Evolutionary conservation across 2,888 invertebrate genomes (phyloP), one percentile per base, ranked within the genome.

Genomic region (Xylota sylvarum): DNA sequence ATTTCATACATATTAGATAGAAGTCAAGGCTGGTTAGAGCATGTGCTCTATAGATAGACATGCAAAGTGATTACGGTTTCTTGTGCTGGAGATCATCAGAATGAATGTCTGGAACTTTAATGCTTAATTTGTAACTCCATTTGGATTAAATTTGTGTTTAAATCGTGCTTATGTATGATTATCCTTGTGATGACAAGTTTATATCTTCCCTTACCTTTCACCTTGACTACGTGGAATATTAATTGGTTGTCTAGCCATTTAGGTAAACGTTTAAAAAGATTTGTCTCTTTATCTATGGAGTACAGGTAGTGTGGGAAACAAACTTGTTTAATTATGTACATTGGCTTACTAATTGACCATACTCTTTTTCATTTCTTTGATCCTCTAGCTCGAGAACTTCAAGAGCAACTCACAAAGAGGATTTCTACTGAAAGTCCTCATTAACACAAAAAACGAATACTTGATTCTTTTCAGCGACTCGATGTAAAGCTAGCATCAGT

Each of bases 111-210:
- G 73, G 55, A 72, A 69, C 62, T 77, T 82, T 82, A 82, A 82
- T 77, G 82, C 62, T 72, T 86, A 86, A 86, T 86, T 86, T 86
- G 82, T 82, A 77, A 81, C 77, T 82, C 60, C 72, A 78, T 82
- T 82, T 78, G 67, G 72, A 62, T 72, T 69, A 55, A 82, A 69
- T 73, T 86, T 73, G 86, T 69, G 73, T 69, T 78, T 64, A 56
- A 86, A 82, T 82, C 86, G 82, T 82, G 77, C 65, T 73, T 60
- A 64, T 73, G 19, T 77, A 50, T 82, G 86, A 86, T 86, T 82
- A 72, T 82, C 67, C 82, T 69, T 64, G 64, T 58, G 86, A 82
- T 82, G 86, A 86, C 86, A 86, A 86, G 67, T 86, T 86, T 52
- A 86, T 86, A 73, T 69, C 23, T 14, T 73, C 12, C 37, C n/a